Conservation (phyloP, 2,113 vertebrate genomes). For the Leucosticte australis region DNA sequence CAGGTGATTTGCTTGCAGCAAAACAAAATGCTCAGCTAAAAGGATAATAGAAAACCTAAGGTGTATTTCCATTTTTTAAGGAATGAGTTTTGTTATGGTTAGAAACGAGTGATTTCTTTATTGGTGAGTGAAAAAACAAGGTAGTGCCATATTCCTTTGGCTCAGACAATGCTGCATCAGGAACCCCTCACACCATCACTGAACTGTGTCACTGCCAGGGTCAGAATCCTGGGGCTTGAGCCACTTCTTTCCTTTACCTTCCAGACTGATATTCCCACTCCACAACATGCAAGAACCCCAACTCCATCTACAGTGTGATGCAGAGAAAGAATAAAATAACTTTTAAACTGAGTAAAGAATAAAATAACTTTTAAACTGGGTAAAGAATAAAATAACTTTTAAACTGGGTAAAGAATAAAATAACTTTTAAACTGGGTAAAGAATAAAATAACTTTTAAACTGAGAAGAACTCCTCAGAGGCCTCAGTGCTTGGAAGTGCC, state of each 20-base stretch:
- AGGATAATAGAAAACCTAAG: constrained; percentile 5
- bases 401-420: background rate
- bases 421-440: background rate
- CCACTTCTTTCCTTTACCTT: background rate
- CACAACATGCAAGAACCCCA: background rate
- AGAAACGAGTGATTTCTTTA: constrained; percentile 28
- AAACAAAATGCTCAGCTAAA: constrained; percentile 62
- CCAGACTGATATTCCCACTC: background rate
- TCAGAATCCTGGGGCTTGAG: background rate
- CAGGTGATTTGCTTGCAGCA: constrained; percentile 61
- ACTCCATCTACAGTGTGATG: background rate
- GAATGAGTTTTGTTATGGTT: constrained; percentile 1
- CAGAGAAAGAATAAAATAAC: background rate
- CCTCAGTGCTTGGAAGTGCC: background rate
- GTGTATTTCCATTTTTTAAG: background rate
- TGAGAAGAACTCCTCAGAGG: background rate
- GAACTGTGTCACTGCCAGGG: background rate
- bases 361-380: background rate
- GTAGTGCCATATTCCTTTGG: background rate
- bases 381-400: background rate
- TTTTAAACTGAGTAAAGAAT: background rate
- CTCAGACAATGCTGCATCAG: background rate
- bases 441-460: background rate
- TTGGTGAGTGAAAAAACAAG: background rate
- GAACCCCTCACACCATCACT: background rate